Conservation (phyloP, 2,113 vertebrate genomes). For the Tragelaphus imberbis region DNA sequence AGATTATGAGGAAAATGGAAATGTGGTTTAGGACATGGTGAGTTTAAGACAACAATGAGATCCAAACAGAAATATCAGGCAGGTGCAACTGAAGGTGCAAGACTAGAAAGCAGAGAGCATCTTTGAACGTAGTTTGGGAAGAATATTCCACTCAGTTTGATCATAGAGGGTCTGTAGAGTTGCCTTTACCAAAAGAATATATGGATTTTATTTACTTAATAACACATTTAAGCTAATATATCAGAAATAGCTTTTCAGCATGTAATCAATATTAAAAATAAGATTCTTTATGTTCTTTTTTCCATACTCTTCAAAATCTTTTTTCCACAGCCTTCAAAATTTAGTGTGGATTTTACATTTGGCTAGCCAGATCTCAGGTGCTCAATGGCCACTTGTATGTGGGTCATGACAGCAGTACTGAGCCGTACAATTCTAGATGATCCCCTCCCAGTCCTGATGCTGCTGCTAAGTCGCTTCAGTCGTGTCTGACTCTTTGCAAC, state of each 20-base stretch:
- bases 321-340: not conserved
- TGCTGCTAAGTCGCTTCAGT: no score
- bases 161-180: not conserved
- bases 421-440: not conserved
- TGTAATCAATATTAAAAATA: not conserved
- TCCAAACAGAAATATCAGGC: not conserved
- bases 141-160: no score
- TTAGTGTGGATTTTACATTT: not conserved
- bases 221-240: not conserved
- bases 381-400: not conserved
- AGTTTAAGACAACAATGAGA: not conserved
- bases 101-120: not conserved
- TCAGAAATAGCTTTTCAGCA: not conserved
- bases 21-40: not conserved
- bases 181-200: not conserved
- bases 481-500: no score
- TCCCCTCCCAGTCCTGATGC: fast-evolving
- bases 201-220: not conserved
- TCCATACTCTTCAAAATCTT: not conserved
- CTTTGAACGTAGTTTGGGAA: not conserved
- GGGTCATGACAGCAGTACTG: not conserved
- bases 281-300: not conserved
- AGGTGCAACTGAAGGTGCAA: not conserved
- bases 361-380: not conserved
- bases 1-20: not conserved